Percentiles rank a stretch among this genome's conserved stretches.
Evolutionary conservation across 2,888 invertebrate genomes (phyloP).

Genomic region (Epirrhoe alternata): DNA sequence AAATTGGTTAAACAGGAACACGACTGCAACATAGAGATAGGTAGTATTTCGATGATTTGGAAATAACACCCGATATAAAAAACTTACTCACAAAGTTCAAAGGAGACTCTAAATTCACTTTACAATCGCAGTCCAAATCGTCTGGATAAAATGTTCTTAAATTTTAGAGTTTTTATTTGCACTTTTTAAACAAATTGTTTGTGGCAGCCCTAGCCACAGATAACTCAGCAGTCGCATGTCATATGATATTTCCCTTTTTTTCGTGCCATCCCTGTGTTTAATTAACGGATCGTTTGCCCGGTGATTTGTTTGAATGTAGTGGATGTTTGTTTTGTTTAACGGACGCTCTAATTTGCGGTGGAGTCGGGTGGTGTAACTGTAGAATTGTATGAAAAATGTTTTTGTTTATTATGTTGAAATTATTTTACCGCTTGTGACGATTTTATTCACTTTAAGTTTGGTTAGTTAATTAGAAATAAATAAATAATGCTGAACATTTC

Average conservation of each 20-base stretch:
- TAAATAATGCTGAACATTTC: no score
- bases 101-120: no score
- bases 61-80: no score
- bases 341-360: slow-evolving; percentile 22
- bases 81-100: no score
- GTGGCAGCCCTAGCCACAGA: slow-evolving; percentile 19
- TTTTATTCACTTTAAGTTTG: no score
- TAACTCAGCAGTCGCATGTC: slow-evolving; percentile 21
- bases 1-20: no score
- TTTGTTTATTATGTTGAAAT: no score
- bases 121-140: no score
- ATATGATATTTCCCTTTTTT: slow-evolving; percentile 33
- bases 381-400: neutral
- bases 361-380: neutral
- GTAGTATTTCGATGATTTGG: no score
- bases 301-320: slow-evolving; percentile 39
- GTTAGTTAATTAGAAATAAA: no score
- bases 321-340: slow-evolving; percentile 24
- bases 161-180: neutral
- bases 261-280: slow-evolving; percentile 31
- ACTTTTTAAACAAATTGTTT: neutral
- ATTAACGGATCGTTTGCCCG: slow-evolving; percentile 40
- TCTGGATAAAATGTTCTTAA: neutral
- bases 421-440: no score
- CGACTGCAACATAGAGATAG: no score